phyloP scores from a whole-genome alignment of 2,888 invertebrate genomes.

The Muschampia staudingeri region DNA sequence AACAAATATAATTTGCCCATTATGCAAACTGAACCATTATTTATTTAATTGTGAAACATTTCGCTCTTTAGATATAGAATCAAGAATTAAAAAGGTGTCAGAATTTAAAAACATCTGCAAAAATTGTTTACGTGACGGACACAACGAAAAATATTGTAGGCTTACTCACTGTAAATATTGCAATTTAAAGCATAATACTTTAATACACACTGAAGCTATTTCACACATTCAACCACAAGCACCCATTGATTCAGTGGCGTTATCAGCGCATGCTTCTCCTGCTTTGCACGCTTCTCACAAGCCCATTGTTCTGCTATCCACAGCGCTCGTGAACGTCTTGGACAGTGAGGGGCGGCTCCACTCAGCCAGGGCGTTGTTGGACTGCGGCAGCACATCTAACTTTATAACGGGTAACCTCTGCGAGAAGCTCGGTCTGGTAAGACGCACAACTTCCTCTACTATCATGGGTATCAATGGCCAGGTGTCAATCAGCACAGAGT shows the following conservation, averaged over 20 bases:
- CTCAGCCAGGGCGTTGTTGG: background rate
- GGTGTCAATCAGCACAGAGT: background rate
- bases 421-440: constrained; percentile 5
- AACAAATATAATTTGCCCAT: background rate
- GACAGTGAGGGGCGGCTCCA: background rate
- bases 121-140: background rate
- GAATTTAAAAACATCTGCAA: background rate
- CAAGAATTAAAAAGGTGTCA: background rate
- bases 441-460: background rate
- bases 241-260: background rate
- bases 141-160: background rate
- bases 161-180: background rate
- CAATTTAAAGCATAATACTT: background rate
- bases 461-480: background rate
- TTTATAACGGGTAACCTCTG: background rate
- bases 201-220: background rate
- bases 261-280: background rate
- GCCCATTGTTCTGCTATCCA: constrained; percentile 2
- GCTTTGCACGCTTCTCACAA: constrained; percentile 1
- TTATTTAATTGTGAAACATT: background rate
- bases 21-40: background rate
- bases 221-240: background rate
- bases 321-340: background rate
- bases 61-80: background rate
- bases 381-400: background rate